A percentile compares a stretch with the other conserved stretches of the same genome.
Conservation (phyloP, 2,888 invertebrate species). For the Petrolisthes manimaculis region DNA sequence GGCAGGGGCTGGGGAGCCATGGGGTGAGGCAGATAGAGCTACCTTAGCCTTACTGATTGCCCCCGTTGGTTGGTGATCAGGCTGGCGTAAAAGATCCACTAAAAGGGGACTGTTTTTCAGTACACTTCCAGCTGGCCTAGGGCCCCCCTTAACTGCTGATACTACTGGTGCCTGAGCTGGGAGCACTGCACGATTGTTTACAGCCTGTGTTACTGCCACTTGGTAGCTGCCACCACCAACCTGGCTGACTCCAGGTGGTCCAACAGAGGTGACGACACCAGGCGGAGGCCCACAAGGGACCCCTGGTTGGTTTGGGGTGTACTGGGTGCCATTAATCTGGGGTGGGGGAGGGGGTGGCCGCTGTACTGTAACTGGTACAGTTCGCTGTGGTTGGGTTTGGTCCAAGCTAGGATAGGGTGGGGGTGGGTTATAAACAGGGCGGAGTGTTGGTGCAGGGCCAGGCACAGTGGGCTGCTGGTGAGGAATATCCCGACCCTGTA, state of each 20-base stretch:
- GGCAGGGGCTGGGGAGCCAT: conserved; percentile 66
- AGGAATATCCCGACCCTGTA: conserved; percentile 78
- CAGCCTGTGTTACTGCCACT: conserved; percentile 38
- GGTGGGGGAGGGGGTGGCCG: conserved; percentile 48
- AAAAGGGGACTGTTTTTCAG: conserved; percentile 64
- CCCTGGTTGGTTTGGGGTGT: conserved; percentile 22
- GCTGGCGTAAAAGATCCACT: conserved; percentile 63
- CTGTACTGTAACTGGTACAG: conserved; percentile 32
- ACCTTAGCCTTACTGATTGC: conserved; percentile 39
- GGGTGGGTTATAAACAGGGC: conserved; percentile 58
- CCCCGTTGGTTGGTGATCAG: conserved; percentile 60
- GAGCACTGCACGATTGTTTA: conserved; percentile 42
- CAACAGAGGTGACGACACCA: conserved; percentile 48
- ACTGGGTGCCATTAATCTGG: conserved; percentile 55
- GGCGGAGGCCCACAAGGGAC: conserved; percentile 33
- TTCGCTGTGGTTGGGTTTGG: conserved; percentile 28
- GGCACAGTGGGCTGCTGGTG: conserved; percentile 28
- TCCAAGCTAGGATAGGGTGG: conserved; percentile 63
- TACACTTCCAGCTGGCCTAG: conserved; percentile 55
- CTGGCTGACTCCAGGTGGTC: conserved; percentile 29
- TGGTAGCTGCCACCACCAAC: conserved; percentile 29
- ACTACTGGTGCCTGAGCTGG: conserved; percentile 21
- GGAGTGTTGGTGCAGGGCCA: conserved; percentile 22
- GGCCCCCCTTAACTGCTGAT: conserved; percentile 23
- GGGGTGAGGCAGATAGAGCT: conserved; percentile 63